These are phyloP conservation scores for Merluccius polli DNA, from an alignment of 2,797 vertebrate genomes.

Conservation along the genomic window DNA sequence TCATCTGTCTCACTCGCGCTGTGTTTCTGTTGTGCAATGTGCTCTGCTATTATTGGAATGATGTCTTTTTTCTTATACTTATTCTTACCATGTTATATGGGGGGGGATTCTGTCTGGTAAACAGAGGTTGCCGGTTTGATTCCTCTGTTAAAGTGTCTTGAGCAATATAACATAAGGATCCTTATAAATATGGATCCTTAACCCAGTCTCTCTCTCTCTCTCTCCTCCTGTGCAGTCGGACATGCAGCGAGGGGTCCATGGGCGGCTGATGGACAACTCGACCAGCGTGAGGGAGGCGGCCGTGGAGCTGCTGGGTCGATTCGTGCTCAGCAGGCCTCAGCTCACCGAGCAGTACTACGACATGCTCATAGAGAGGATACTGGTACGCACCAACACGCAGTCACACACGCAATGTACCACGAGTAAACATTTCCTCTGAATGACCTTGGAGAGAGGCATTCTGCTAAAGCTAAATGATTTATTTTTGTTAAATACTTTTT, in stretches of 20 bases:
- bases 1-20: neutral
- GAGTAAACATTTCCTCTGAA: neutral
- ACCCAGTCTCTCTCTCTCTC: neutral
- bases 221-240: slow-evolving; percentile 76
- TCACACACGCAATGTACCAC: neutral
- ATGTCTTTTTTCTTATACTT: neutral
- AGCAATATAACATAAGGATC: neutral
- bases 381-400: slow-evolving; percentile 67
- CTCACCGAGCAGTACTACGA: slow-evolving; percentile 99
- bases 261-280: slow-evolving; percentile 95
- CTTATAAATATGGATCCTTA: neutral
- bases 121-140: neutral
- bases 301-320: slow-evolving; percentile 90
- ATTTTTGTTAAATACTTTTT: neutral
- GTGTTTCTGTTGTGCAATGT: neutral
- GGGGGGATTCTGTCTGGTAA: neutral
- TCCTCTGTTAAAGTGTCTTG: neutral
- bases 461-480: neutral
- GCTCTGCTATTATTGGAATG: neutral
- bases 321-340: slow-evolving; percentile 94
- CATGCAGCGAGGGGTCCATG: slow-evolving; percentile 96
- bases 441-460: neutral
- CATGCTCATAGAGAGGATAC: slow-evolving; percentile 96
- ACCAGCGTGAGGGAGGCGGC: slow-evolving; percentile 96
- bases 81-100: neutral